phyloP scores from a whole-genome alignment of 2,113 vertebrate species.

The Campylomormyrus numenius region DNA sequence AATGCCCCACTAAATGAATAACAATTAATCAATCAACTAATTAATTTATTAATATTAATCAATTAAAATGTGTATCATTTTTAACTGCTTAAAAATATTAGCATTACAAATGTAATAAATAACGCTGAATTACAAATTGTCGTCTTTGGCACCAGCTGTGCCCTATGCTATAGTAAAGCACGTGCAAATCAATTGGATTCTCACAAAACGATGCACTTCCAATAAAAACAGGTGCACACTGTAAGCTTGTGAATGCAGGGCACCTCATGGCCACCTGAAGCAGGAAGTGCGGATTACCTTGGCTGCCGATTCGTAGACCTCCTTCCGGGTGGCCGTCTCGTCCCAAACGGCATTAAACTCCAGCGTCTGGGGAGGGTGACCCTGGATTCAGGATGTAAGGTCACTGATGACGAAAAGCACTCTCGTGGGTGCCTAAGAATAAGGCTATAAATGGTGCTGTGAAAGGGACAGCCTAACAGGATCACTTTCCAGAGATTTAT shows the following conservation, averaged over 20 bases:
- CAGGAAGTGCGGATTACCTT: slow-evolving; percentile 27
- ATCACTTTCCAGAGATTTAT: background rate
- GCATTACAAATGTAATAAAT: background rate
- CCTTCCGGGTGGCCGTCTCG: slow-evolving; percentile 37
- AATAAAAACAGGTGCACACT: background rate
- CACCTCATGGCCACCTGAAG: background rate
- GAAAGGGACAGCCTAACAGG: background rate
- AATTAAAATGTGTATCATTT: background rate
- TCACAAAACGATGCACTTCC: background rate
- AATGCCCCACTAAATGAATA: background rate
- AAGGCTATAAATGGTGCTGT: background rate
- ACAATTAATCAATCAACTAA: background rate
- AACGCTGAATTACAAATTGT: background rate
- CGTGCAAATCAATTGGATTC: background rate
- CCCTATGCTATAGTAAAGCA: background rate
- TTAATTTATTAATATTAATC: no score
- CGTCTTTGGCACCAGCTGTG: background rate
- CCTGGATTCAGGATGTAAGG: slow-evolving; percentile 24
- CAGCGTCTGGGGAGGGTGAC: slow-evolving; percentile 37
- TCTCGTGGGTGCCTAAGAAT: background rate
- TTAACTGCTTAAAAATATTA: background rate
- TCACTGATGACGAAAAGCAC: background rate
- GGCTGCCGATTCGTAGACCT: slow-evolving; percentile 44
- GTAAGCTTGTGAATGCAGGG: background rate
- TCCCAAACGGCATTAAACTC: slow-evolving; percentile 43